Percentiles rank a stretch among this genome's conserved stretches.
Evolutionary conservation across 2,797 vertebrate species (phyloP).

Genomic region (Numenius phaeopus): DNA sequence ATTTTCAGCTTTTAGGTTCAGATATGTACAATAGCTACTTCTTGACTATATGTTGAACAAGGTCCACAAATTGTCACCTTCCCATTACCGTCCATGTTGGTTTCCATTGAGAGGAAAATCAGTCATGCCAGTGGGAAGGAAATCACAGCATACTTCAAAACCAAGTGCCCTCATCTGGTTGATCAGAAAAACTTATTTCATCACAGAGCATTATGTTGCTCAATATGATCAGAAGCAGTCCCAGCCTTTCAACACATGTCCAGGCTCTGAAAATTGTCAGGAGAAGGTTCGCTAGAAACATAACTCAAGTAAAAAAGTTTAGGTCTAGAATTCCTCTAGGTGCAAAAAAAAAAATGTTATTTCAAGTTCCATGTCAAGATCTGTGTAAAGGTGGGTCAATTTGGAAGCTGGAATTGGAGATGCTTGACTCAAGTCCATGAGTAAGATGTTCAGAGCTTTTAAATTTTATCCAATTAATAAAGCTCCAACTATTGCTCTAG

Average conservation of each 20-base stretch:
- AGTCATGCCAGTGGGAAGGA: neutral
- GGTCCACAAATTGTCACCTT: neutral
- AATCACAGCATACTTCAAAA: neutral
- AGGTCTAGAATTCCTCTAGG: neutral
- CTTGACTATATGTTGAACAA: neutral
- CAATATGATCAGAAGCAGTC: neutral
- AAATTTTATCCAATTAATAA: neutral
- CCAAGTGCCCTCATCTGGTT: neutral
- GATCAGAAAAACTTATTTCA: neutral
- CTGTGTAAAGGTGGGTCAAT: neutral
- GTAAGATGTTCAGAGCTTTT: neutral
- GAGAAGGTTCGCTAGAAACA: neutral
- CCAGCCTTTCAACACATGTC: neutral
- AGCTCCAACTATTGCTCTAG: neutral
- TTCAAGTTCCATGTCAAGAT: neutral
- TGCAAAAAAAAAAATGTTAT: neutral
- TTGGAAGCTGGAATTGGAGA: neutral
- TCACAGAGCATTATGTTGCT: neutral
- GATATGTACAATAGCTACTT: neutral
- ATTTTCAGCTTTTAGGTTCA: neutral
- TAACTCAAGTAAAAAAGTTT: accelerated
- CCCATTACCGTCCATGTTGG: neutral
- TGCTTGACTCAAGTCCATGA: neutral
- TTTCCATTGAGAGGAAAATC: neutral
- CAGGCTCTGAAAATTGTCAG: neutral